These are phyloP conservation scores for Athalia cordata DNA, from an alignment of 2,888 invertebrate species.

Conservation along the genomic window DNA sequence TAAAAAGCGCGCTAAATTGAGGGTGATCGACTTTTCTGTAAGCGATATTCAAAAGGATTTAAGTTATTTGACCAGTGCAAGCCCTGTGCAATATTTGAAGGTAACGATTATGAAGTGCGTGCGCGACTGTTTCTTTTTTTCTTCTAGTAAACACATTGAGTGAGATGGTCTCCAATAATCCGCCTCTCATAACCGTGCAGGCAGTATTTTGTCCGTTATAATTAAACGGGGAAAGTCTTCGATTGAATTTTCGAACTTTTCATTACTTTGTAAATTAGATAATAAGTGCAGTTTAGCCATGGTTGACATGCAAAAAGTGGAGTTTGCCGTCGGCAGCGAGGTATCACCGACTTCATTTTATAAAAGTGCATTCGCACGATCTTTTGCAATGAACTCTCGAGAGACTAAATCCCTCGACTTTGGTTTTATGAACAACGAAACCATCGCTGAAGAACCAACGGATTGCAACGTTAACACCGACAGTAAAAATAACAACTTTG, in stretches of 20 bases:
- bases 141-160: background rate
- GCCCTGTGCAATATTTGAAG: too few relatives aligned
- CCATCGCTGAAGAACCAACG: constrained; percentile 52
- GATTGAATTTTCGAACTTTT: background rate
- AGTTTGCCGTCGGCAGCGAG: constrained; percentile 68
- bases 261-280: background rate
- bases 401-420: constrained; percentile 73
- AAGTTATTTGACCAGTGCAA: background rate
- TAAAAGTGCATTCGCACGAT: constrained; percentile 77
- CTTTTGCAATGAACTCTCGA: constrained; percentile 72
- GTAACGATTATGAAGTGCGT: too few relatives aligned
- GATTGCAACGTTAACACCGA: constrained; percentile 48
- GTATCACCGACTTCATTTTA: constrained; percentile 74
- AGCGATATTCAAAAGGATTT: background rate
- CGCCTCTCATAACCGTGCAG: background rate
- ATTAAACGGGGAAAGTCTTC: background rate
- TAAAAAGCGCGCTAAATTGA: background rate
- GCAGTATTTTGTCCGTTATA: background rate
- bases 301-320: constrained; percentile 61
- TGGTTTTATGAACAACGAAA: constrained; percentile 60
- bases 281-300: constrained; percentile 47
- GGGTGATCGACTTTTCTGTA: too few relatives aligned
- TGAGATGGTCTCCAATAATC: background rate
- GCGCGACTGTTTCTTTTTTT: too few relatives aligned
- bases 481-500: constrained; percentile 59